phyloP scores from a whole-genome alignment of 1,140 invertebrate species.

The Spodoptera litura region DNA sequence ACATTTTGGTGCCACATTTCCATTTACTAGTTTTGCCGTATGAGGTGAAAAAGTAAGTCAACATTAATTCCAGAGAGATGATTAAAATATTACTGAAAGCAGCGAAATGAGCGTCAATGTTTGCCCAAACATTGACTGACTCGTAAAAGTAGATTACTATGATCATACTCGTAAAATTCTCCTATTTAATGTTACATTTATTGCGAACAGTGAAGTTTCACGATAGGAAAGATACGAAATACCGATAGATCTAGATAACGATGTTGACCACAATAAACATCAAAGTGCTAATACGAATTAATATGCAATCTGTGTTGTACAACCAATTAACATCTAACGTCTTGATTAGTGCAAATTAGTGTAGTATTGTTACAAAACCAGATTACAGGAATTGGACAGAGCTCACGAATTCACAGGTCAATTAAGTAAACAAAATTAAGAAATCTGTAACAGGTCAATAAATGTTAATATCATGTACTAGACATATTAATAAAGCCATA shows the following conservation, averaged over 20 bases:
- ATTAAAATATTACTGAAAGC: conserved; percentile 43
- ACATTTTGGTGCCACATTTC: not conserved
- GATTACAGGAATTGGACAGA: too few species aligned
- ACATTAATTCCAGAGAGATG: conserved; percentile 24
- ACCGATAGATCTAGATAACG: not conserved
- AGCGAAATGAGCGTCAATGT: conserved; percentile 28
- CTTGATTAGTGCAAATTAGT: too few species aligned
- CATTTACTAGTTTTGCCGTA: conserved; percentile 16
- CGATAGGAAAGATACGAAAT: not conserved
- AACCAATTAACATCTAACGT: too few species aligned
- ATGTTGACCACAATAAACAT: not conserved
- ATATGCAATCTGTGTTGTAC: too few species aligned
- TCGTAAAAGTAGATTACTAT: conserved; percentile 18
- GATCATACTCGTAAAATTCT: conserved; percentile 32
- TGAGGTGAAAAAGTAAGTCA: conserved; percentile 18
- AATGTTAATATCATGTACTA: too few species aligned
- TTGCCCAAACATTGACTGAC: conserved; percentile 40
- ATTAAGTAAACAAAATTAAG: too few species aligned
- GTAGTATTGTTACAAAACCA: too few species aligned
- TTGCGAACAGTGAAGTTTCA: not conserved
- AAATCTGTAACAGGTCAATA: too few species aligned
- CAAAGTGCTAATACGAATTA: too few species aligned
- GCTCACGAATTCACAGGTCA: too few species aligned
- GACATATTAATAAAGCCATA: too few species aligned
- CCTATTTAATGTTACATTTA: not conserved